Conservation (phyloP, 2,113 vertebrate genomes). For the Antennarius striatus region DNA sequence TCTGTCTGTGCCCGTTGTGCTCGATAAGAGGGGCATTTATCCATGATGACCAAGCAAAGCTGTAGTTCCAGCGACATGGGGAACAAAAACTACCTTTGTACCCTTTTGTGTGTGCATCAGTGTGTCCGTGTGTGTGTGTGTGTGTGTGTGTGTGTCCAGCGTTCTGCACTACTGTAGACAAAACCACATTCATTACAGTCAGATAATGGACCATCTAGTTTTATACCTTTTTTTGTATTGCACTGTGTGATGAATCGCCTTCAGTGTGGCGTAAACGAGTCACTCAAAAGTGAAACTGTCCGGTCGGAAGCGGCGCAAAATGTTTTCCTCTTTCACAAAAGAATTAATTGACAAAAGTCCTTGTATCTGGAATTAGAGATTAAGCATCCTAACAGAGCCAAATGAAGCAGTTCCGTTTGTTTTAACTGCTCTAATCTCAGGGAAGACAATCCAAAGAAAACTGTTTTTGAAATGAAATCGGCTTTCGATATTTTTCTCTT, state of each 20-base stretch:
- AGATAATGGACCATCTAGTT: conserved; percentile 44
- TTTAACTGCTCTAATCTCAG: conserved; percentile 11
- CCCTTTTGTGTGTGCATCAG: conserved; percentile 31
- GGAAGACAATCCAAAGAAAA: conserved; percentile 1
- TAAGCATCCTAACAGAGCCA: not conserved
- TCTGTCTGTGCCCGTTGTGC: conserved; percentile 46
- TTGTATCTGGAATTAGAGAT: not conserved
- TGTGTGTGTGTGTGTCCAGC: conserved; percentile 19
- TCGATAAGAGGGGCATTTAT: conserved; percentile 74
- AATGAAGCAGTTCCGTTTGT: conserved; percentile 10
- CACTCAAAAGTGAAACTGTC: conserved; percentile 9
- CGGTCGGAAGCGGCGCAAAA: not conserved
- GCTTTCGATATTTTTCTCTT: not conserved
- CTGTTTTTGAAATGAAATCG: not conserved
- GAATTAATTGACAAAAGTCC: not conserved
- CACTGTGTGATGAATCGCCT: conserved; percentile 18
- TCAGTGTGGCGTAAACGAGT: conserved; percentile 11
- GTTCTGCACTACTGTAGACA: conserved; percentile 44
- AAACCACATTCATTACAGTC: conserved; percentile 50
- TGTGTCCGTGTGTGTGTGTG: not conserved
- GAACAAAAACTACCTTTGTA: conserved; percentile 74
- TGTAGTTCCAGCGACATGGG: conserved; percentile 54
- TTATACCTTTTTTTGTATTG: conserved; percentile 29
- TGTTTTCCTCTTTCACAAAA: not conserved
- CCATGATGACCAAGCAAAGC: conserved; percentile 72